Evolutionary conservation across 2,797 vertebrate genomes (phyloP).

Genomic region (Coranthus polyacanthus): DNA sequence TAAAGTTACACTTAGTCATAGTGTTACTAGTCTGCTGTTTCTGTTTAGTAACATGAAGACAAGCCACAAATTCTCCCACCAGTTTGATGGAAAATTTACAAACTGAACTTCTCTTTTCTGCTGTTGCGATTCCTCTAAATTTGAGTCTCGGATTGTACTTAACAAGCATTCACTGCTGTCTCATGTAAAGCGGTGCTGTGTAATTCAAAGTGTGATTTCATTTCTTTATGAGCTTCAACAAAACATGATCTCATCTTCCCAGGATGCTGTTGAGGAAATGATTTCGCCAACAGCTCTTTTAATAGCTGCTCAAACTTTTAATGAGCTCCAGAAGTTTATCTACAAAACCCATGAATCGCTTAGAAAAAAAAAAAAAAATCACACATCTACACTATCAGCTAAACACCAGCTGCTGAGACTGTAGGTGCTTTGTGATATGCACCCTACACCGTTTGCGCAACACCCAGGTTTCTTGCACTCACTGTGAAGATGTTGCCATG

Average conservation of each 20-base stretch:
- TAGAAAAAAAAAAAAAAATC: no score
- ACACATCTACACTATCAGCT: no score
- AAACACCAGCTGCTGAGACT: no score
- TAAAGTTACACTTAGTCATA: neutral
- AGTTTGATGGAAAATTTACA: neutral
- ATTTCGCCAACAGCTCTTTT: no score
- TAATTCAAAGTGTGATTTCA: neutral
- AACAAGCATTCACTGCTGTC: neutral
- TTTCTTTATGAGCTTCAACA: neutral
- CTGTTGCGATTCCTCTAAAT: neutral
- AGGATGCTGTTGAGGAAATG: no score
- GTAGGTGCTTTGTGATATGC: no score
- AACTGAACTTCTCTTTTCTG: neutral
- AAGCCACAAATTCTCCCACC: neutral
- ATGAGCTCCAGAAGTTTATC: no score
- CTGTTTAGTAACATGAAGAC: neutral
- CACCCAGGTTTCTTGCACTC: constrained; percentile 48
- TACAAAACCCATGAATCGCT: no score
- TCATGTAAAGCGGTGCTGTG: neutral
- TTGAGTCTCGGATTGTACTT: neutral
- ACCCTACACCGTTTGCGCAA: no score
- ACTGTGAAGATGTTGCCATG: constrained; percentile 93
- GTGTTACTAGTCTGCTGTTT: neutral
- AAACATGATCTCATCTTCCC: neutral
- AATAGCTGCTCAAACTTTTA: no score